Conservation (phyloP, 2,797 vertebrate species). For the Phataginus tetradactyla region DNA sequence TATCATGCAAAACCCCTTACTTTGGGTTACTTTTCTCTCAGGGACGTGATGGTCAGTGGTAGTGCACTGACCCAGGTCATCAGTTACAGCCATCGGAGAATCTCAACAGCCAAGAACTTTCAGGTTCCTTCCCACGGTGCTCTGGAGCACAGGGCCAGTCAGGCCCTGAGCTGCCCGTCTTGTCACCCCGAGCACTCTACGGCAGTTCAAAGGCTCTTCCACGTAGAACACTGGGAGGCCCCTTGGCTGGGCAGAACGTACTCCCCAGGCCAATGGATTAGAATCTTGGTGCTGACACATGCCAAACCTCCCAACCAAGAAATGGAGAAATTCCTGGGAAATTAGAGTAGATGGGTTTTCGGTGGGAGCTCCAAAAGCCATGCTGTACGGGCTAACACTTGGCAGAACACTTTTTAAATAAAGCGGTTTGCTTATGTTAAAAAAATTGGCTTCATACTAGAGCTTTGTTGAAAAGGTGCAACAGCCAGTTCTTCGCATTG, state of each 20-base stretch:
- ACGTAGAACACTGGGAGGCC: background rate
- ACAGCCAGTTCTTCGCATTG: background rate
- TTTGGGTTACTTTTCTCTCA: background rate
- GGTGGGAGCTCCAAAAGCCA: background rate
- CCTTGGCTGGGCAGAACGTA: too few species aligned
- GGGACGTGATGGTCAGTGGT: background rate
- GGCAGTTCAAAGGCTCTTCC: background rate
- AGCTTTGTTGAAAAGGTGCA: background rate
- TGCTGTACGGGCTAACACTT: background rate
- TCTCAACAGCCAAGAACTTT: background rate
- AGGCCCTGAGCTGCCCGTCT: background rate
- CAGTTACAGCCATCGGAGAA: background rate
- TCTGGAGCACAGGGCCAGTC: slow-evolving; percentile 12
- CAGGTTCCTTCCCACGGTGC: slow-evolving; percentile 19
- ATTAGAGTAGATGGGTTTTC: background rate
- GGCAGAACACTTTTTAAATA: background rate
- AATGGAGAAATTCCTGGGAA: background rate
- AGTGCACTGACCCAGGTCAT: background rate
- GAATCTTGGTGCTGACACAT: background rate
- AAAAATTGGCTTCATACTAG: background rate
- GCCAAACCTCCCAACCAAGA: background rate
- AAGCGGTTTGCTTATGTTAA: background rate
- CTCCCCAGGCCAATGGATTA: background rate
- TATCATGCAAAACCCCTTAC: background rate
- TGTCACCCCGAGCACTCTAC: background rate